Conservation (phyloP, 2,888 invertebrate genomes). For the Torymus tubicola region DNA sequence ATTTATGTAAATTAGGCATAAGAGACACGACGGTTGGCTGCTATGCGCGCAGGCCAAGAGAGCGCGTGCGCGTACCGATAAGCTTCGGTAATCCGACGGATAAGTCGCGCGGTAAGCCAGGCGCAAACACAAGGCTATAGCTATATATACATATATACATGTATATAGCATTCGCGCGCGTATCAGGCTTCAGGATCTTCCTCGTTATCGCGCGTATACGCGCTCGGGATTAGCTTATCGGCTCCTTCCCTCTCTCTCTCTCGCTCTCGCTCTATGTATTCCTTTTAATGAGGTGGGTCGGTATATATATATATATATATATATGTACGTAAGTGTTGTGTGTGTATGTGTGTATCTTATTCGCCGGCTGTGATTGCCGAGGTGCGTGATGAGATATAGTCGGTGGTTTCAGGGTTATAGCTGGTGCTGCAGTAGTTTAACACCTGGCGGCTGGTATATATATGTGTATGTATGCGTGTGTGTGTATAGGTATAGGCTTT, state of each 20-base stretch:
- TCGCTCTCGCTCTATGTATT: conserved; percentile 27
- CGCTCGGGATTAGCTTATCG: conserved; percentile 61
- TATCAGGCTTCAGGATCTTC: conserved; percentile 51
- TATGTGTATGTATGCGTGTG: no score
- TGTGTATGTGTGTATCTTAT: no score
- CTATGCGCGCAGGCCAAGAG: background rate
- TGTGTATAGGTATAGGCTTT: no score
- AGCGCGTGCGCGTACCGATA: conserved; percentile 50
- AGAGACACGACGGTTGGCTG: background rate
- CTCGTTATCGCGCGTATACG: conserved; percentile 56
- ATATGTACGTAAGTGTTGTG: no score
- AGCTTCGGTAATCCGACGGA: conserved; percentile 66
- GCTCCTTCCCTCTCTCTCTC: background rate
- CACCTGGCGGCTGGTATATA: no score
- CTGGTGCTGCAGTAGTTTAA: no score
- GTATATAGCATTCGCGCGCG: background rate
- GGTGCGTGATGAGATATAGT: background rate
- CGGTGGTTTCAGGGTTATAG: no score
- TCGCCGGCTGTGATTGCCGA: conserved; percentile 9
- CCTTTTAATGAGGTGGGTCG: conserved; percentile 54
- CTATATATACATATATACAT: no score
- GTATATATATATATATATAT: no score
- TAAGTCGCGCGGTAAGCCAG: conserved; percentile 64
- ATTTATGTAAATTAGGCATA: conserved; percentile 63
- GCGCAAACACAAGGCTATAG: conserved; percentile 60